These are phyloP conservation scores for Petrocephalus microphthalmus DNA, from an alignment of 2,113 vertebrate genomes.

Conservation along the genomic window DNA sequence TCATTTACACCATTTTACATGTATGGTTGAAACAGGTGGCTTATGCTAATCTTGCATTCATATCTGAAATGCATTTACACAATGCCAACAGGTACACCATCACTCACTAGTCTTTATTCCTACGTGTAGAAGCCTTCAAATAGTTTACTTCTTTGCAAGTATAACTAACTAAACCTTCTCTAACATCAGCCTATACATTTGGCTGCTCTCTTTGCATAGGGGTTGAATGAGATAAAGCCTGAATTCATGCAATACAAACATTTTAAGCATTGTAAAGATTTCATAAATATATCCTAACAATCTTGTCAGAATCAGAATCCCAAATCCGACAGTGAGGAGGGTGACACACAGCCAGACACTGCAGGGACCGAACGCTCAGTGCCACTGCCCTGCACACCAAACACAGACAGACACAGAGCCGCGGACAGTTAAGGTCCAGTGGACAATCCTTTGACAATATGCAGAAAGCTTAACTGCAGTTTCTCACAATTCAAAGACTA, in stretches of 20 bases:
- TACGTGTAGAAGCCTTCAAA: not conserved
- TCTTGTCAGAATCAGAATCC: not conserved
- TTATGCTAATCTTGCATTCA: not conserved
- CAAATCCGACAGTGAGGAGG: not conserved
- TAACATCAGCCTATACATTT: not conserved
- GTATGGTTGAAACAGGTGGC: not conserved
- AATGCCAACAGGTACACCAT: not conserved
- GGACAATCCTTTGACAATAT: not conserved
- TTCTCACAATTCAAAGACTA: not conserved
- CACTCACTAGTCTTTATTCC: not conserved
- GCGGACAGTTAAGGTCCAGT: not conserved
- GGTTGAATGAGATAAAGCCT: not conserved
- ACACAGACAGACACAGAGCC: not conserved
- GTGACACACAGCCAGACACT: not conserved
- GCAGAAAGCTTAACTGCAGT: not conserved
- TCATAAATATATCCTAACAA: not conserved
- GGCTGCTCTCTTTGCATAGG: conserved; percentile 6
- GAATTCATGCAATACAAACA: conserved; percentile 1
- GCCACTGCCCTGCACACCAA: not conserved
- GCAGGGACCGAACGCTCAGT: not conserved
- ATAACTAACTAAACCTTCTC: not conserved
- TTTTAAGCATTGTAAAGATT: not conserved
- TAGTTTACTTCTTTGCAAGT: not conserved
- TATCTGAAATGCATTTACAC: not conserved
- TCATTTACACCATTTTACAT: conserved; percentile 8